A percentile compares a stretch with the other conserved stretches of the same genome.
phyloP scores from a whole-genome alignment of 2,888 invertebrate genomes.

The Ectemnius continuus region DNA sequence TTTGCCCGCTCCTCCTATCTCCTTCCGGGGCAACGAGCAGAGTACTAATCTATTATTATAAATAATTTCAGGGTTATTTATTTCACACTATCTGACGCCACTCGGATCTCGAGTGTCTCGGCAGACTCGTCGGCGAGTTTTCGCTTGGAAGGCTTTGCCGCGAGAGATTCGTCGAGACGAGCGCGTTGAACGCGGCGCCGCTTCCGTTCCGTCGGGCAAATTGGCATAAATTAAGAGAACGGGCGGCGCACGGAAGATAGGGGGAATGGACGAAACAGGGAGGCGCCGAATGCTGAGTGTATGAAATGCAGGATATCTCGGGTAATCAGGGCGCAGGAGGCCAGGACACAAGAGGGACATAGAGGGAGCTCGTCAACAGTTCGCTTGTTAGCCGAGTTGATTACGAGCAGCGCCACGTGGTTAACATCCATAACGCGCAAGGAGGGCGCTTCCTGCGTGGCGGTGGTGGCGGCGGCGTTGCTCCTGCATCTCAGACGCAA shows the following conservation, averaged over 20 bases:
- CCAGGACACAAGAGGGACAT: not conserved
- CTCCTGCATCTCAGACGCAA: conserved; percentile 19
- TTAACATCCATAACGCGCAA: conserved; percentile 35
- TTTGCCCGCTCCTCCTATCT: not conserved
- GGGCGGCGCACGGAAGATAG: not conserved
- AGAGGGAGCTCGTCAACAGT: conserved; percentile 30
- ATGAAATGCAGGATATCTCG: conserved; percentile 25
- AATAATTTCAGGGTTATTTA: too few relatives aligned
- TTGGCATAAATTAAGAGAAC: conserved; percentile 9
- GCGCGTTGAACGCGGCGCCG: too few relatives aligned
- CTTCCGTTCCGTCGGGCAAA: conserved; percentile 1
- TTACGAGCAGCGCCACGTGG: conserved; percentile 64
- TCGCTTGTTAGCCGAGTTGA: conserved; percentile 63
- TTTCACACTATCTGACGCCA: too few relatives aligned
- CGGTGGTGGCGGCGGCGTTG: not conserved
- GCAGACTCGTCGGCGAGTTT: too few relatives aligned
- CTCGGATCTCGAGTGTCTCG: too few relatives aligned
- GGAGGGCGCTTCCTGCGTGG: not conserved
- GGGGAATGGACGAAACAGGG: conserved; percentile 7
- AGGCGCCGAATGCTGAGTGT: conserved; percentile 28
- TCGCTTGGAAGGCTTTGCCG: too few relatives aligned
- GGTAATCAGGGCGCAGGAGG: conserved; percentile 7
- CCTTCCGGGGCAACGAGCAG: too few relatives aligned
- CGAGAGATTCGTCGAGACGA: too few relatives aligned
- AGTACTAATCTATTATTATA: too few relatives aligned